Base-by-base conservation (phyloP, 2,797 vertebrate species). In the Urophycis tenuis region DNA sequence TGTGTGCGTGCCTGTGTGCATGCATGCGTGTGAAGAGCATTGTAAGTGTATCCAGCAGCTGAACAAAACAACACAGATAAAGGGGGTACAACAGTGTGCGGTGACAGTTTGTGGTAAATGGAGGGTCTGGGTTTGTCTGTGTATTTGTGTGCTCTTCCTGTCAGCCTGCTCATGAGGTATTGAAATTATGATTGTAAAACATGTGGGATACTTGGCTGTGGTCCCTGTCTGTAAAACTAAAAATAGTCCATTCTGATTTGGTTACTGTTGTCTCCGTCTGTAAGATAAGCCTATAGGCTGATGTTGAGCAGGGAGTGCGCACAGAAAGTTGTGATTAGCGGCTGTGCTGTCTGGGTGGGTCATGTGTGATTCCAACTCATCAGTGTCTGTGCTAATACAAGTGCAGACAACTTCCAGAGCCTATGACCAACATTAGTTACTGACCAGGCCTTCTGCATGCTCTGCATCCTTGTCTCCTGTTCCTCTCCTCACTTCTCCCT, bases 351-450 rank as follows among this genome's bases (percentile, higher is more conserved):
- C 76, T 72, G 78, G 70, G 71, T 83, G 87, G 85, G 3, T 60
- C 22, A 88, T 82, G 84, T 89, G 87, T 90, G 82, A 80, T 81
- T 88, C 83, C 45, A 70, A 75, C 83, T 80, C 81, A 80, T 3
- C 33, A 79, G 75, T 30, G 67, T 34, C 75, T 79, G 72, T 71
- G 80, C 84, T 87, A 70, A 81, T 81, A 75, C 81, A 87, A 84
- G 83, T 80, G 79, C 75, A 82, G 79, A 81, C 83, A 80, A 82
- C 39, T 88, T 75, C 84, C 60, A 41, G 78, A 85, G 82, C 83
- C 74, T 73, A 81, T 77, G 83, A 78, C 75, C 78, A 45, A 84
- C 78, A 84, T 81, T 81, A 85, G 87, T 86, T 80, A 85, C 87
- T 87, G 82, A 83, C 88, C 39, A 75, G 41, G 29, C n/a, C 60